These are phyloP conservation scores for Sphaerophoria taeniata DNA, from an alignment of 2,888 invertebrate genomes.

Conservation along the genomic window DNA sequence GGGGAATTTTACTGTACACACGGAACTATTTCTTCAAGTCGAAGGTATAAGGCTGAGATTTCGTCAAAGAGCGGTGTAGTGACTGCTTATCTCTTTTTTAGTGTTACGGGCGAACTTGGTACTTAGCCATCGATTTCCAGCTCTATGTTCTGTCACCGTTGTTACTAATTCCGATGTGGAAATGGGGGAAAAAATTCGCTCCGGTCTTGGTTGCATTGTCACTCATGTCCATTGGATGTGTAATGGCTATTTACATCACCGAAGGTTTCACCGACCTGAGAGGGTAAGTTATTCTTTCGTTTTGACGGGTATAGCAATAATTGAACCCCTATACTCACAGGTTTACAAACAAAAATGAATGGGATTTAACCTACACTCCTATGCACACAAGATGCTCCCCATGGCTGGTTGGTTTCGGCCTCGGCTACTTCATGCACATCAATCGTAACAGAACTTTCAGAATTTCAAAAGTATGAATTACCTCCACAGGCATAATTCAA, in stretches of 20 bases:
- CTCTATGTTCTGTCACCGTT: constrained; percentile 84
- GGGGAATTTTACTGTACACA: constrained; percentile 82
- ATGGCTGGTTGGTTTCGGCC: constrained; percentile 79
- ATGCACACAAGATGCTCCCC: constrained; percentile 78
- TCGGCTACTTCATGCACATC: constrained; percentile 77
- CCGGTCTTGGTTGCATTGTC: constrained; percentile 68
- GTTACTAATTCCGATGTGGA: constrained; percentile 82
- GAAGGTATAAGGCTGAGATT: neutral
- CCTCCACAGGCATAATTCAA: too few species aligned
- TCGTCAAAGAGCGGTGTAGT: too few species aligned
- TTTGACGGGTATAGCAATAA: too few species aligned
- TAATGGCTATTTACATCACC: constrained; percentile 52
- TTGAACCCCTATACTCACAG: neutral
- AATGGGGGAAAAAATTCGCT: constrained; percentile 77
- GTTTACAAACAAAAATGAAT: constrained; percentile 35
- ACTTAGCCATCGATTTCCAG: constrained; percentile 85
- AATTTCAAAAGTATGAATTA: constrained; percentile 48
- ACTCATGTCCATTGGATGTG: constrained; percentile 59
- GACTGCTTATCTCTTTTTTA: constrained; percentile 35
- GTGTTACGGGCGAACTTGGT: constrained; percentile 85
- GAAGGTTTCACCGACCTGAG: constrained; percentile 29
- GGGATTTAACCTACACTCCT: constrained; percentile 74
- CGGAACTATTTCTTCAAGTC: constrained; percentile 80
- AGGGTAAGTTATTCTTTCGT: constrained; percentile 29
- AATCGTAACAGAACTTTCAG: constrained; percentile 70